Percentiles rank a stretch among this genome's conserved stretches.
These are phyloP conservation scores for Dinocampus coccinellae DNA, from an alignment of 2,888 invertebrate species.

Conservation along the genomic window DNA sequence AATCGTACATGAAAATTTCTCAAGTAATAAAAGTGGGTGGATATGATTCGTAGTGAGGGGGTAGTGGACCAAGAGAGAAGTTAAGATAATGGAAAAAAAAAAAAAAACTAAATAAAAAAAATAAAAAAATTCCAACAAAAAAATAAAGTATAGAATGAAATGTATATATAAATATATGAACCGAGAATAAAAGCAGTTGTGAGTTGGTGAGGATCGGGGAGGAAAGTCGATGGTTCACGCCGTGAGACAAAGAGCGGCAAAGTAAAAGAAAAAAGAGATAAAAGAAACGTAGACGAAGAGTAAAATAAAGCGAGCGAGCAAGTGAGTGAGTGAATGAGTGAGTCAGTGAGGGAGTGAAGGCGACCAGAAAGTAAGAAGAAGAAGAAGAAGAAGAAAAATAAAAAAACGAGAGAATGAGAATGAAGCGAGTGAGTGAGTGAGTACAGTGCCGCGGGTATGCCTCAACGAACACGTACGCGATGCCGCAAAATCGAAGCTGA, in stretches of 20 bases:
- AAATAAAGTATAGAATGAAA: neutral
- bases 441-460: conserved; percentile 22
- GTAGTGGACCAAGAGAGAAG: too few species aligned
- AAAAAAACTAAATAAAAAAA: neutral
- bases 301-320: too few species aligned
- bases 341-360: too few species aligned
- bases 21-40: conserved; percentile 16
- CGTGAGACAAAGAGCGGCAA: conserved; percentile 34
- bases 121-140: neutral
- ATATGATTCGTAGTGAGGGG: conserved; percentile 22
- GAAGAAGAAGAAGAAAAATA: too few species aligned
- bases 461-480: conserved; percentile 36
- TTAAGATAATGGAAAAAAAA: conserved; percentile 5
- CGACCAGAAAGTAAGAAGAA: too few species aligned
- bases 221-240: conserved; percentile 38
- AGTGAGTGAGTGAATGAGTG: neutral
- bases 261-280: conserved; percentile 27
- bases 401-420: conserved; percentile 4
- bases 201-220: conserved; percentile 17
- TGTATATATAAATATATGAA: neutral
- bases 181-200: conserved; percentile 2
- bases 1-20: conserved; percentile 4
- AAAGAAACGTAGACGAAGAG: too few species aligned
- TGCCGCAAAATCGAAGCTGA: conserved; percentile 36
- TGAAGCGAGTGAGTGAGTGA: neutral